phyloP scores from a whole-genome alignment of 1,140 invertebrate genomes.

The Cydia pomonella region DNA sequence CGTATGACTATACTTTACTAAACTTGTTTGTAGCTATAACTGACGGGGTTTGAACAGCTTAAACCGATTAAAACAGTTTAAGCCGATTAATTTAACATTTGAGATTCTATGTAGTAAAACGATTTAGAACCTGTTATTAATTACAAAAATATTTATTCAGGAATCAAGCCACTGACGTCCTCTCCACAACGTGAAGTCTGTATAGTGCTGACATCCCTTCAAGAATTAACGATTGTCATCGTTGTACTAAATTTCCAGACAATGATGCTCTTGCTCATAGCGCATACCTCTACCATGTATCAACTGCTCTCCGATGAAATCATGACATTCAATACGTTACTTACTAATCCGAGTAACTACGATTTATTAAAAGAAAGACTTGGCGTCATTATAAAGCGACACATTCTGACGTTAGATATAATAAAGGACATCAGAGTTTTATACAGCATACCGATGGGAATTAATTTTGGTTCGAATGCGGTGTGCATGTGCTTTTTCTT shows the following conservation, averaged over 20 bases:
- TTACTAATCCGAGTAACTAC: not conserved
- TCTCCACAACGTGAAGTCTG: slow-evolving; percentile 58
- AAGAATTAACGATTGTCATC: slow-evolving; percentile 51
- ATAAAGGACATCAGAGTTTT: slow-evolving; percentile 54
- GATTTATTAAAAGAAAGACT: slow-evolving; percentile 46
- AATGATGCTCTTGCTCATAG: slow-evolving; percentile 57
- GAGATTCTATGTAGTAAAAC: too few species aligned
- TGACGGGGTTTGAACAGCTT: too few species aligned
- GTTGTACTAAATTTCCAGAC: slow-evolving; percentile 61
- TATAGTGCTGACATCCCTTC: slow-evolving; percentile 41
- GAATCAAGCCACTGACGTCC: slow-evolving; percentile 52
- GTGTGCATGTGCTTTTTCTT: slow-evolving; percentile 62
- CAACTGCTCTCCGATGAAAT: slow-evolving; percentile 58
- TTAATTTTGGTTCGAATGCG: slow-evolving; percentile 62
- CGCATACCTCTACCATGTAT: slow-evolving; percentile 61
- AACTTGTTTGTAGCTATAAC: too few species aligned
- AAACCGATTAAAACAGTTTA: too few species aligned
- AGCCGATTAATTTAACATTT: too few species aligned
- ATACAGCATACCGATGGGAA: slow-evolving; percentile 62
- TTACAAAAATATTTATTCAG: slow-evolving; percentile 43
- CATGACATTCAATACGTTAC: slow-evolving; percentile 43
- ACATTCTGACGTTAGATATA: slow-evolving; percentile 50
- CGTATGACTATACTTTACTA: too few species aligned
- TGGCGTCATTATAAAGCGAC: slow-evolving; percentile 48
- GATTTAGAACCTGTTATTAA: not conserved